These are phyloP conservation scores for Trogon surrucura DNA, from an alignment of 2,113 vertebrate genomes.

Conservation along the genomic window DNA sequence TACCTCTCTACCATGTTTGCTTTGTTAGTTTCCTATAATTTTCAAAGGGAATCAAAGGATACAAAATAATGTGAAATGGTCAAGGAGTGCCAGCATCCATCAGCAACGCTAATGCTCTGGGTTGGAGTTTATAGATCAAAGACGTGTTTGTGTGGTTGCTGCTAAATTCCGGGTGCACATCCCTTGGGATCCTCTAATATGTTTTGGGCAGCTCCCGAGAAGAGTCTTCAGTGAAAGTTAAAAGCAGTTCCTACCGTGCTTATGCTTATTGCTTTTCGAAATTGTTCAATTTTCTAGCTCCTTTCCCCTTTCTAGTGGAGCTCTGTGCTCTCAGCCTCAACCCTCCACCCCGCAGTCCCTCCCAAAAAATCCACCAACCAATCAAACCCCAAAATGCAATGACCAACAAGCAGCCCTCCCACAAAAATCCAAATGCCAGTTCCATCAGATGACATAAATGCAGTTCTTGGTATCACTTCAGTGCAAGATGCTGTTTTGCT, in stretches of 20 bases:
- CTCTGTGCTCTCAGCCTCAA: background rate
- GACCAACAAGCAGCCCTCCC: rapidly evolving
- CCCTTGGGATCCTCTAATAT: background rate
- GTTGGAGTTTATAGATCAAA: background rate
- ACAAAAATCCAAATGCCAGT: background rate
- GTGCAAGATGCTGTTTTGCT: background rate
- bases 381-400: background rate
- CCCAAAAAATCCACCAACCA: background rate
- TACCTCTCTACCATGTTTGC: background rate
- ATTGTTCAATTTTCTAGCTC: background rate
- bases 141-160: background rate
- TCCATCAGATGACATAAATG: background rate
- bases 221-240: background rate
- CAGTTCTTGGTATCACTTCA: background rate
- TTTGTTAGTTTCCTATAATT: background rate
- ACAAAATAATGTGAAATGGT: background rate
- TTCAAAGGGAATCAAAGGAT: background rate
- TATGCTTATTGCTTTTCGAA: background rate
- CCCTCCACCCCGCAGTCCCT: too few relatives aligned
- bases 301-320: background rate
- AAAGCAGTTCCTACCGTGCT: background rate
- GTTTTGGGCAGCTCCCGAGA: background rate
- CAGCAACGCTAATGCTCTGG: background rate
- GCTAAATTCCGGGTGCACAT: background rate
- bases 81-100: background rate